These are phyloP conservation scores for Oceanodroma leucorhoa DNA, from an alignment of 2,797 vertebrate species.

Conservation along the genomic window DNA sequence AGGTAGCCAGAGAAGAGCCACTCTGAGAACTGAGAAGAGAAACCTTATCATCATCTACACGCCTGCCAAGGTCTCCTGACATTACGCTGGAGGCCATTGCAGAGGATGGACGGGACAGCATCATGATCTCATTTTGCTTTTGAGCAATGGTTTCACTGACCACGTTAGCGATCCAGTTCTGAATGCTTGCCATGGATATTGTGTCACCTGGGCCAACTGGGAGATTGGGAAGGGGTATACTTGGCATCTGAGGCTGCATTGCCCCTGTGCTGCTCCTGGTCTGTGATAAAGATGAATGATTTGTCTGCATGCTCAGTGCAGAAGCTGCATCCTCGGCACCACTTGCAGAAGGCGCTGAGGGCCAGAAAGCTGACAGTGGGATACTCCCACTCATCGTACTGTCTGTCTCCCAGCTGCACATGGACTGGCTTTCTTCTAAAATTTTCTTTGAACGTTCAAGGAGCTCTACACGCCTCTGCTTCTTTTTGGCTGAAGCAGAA, in stretches of 20 bases:
- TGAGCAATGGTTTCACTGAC: conserved; percentile 93
- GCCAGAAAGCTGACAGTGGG: conserved; percentile 88
- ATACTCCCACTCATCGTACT: conserved; percentile 81
- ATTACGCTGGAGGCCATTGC: conserved; percentile 71
- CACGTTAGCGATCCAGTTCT: conserved; percentile 93
- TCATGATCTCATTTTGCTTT: conserved; percentile 88
- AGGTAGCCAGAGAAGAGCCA: conserved; percentile 70
- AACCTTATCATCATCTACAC: conserved; percentile 79
- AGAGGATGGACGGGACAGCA: conserved; percentile 77
- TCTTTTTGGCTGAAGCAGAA: conserved; percentile 78
- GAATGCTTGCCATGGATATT: conserved; percentile 89
- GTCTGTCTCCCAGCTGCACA: conserved; percentile 86
- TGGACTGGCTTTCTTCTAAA: conserved; percentile 91
- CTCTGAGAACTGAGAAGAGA: conserved; percentile 81
- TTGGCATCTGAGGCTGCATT: conserved; percentile 38
- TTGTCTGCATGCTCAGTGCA: conserved; percentile 80
- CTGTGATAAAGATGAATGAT: conserved; percentile 80
- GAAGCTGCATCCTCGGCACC: conserved; percentile 83
- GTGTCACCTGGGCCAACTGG: conserved; percentile 83
- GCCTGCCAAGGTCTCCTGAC: conserved; percentile 56
- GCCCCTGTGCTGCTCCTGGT: conserved; percentile 50
- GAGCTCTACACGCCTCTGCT: conserved; percentile 88
- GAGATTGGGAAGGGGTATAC: conserved; percentile 74
- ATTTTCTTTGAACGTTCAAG: conserved; percentile 88
- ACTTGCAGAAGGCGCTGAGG: conserved; percentile 69